Conservation (phyloP, 2,888 invertebrate species). For the Electrophaes corylata region DNA sequence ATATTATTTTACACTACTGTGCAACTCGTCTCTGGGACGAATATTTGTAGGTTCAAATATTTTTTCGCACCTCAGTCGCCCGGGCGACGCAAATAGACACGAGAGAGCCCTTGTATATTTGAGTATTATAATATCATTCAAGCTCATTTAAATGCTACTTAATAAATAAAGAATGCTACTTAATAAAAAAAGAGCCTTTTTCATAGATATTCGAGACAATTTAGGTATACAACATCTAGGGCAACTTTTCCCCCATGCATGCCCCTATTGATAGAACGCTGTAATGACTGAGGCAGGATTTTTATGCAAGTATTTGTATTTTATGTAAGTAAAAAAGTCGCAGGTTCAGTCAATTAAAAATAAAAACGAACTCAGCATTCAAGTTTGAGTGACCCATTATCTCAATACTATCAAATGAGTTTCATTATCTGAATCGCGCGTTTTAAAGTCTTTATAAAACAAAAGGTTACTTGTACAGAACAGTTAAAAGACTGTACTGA, state of each 20-base stretch:
- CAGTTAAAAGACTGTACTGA: constrained; percentile 2
- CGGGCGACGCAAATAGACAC: background rate
- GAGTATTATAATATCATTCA: background rate
- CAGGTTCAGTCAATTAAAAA: background rate
- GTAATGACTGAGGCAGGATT: background rate
- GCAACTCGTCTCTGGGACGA: background rate
- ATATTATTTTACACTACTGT: background rate
- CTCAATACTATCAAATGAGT: background rate
- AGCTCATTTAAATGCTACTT: too few species aligned
- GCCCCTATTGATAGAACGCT: too few species aligned
- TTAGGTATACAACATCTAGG: too few species aligned
- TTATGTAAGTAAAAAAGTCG: background rate
- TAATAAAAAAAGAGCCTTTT: too few species aligned
- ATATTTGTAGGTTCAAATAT: background rate
- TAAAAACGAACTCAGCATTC: background rate
- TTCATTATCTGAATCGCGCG: background rate
- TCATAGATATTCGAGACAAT: too few species aligned
- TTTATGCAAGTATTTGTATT: too few species aligned
- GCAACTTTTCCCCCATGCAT: too few species aligned
- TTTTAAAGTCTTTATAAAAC: background rate
- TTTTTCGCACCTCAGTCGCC: background rate
- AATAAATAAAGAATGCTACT: too few species aligned
- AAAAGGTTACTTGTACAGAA: constrained; percentile 9
- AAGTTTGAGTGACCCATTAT: background rate
- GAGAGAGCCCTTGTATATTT: background rate